These are phyloP conservation scores for Polia nebulosa DNA, from an alignment of 2,888 invertebrate genomes.

Conservation along the genomic window DNA sequence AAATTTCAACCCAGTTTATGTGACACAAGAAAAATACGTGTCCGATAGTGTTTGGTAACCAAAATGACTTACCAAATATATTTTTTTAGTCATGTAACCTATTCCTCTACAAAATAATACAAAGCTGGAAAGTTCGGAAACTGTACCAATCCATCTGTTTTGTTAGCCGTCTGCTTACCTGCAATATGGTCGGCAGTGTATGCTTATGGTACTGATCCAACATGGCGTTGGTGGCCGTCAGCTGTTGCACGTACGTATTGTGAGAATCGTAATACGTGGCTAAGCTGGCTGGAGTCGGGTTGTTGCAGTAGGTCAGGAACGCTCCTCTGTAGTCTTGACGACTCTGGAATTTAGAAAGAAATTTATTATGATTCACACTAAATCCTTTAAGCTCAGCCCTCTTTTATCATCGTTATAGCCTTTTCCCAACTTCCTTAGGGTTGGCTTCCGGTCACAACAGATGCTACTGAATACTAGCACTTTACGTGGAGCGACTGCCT, in stretches of 20 bases:
- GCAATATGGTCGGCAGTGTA: slow-evolving; percentile 96
- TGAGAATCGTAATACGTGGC: slow-evolving; percentile 97
- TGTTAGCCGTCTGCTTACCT: slow-evolving; percentile 87
- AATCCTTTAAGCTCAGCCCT: too few relatives aligned
- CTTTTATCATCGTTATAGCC: too few relatives aligned
- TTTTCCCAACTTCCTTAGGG: background rate
- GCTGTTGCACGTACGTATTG: slow-evolving; percentile 98
- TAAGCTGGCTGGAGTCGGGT: slow-evolving; percentile 93
- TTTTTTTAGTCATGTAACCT: too few relatives aligned
- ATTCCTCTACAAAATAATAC: background rate
- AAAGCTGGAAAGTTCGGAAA: background rate
- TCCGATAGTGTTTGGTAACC: too few relatives aligned
- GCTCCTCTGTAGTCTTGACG: slow-evolving; percentile 97
- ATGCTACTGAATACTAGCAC: background rate
- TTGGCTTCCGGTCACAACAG: background rate
- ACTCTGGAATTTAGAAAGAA: slow-evolving; percentile 91
- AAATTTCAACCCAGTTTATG: too few relatives aligned
- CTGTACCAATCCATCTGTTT: background rate
- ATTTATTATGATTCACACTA: too few relatives aligned
- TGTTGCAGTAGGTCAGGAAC: slow-evolving; percentile 95
- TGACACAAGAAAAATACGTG: too few relatives aligned
- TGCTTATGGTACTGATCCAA: slow-evolving; percentile 96
- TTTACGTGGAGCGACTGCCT: background rate
- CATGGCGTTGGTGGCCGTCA: slow-evolving; percentile 98
- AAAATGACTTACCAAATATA: too few relatives aligned